Base-by-base conservation (phyloP, 92 coral and sea anemone species). In the Porites divaricata region DNA sequence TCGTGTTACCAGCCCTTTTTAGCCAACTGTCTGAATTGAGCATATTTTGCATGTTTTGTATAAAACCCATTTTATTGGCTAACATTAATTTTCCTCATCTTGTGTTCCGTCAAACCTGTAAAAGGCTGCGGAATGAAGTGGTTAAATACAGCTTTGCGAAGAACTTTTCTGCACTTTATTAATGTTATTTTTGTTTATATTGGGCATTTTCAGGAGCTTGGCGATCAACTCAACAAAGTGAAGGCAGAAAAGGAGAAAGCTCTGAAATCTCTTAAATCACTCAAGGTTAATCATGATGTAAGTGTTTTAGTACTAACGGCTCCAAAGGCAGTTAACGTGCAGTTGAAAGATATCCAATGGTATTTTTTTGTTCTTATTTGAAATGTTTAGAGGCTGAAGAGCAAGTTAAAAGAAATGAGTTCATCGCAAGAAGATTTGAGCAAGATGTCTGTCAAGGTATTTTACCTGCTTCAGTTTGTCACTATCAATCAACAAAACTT, bases 211-310 rank as follows among this genome's bases (percentile, higher is more conserved):
- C 49, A 97, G 99, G 99, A 97, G 78, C 87, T 97, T 51, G 86
- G 94, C 12, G 97, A 88, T 89, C 95, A 97, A 80, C 77, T 97
- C 49, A 97, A 94, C 67, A 96, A 96, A 79, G 83, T 90, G 24
- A 96, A 94, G 81, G 89, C 74, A 72, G 99, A 96, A 85, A 96
- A 92, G 72, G 99, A 96, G 67, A 96, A 94, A 72, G 92, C 92
- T 72, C 88, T 88, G 12, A 96, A 96, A 89, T 94, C 99, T 6
- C 67, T 88, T 54, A 89, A 92, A 83, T 87, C 99, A 17, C 83
- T 96, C 24, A 96, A 92, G 81, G 79, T 86, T 25, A 94, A 89
- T 72, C 95, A 94, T 72, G 99, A 96, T 74, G 98, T 96, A 91
- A 84, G 93, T 65, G 35, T 63, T 14, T 8, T 35, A 35, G 13